Evolutionary conservation across 2,888 invertebrate genomes (phyloP).

Genomic region (Ophion slaviceki): DNA sequence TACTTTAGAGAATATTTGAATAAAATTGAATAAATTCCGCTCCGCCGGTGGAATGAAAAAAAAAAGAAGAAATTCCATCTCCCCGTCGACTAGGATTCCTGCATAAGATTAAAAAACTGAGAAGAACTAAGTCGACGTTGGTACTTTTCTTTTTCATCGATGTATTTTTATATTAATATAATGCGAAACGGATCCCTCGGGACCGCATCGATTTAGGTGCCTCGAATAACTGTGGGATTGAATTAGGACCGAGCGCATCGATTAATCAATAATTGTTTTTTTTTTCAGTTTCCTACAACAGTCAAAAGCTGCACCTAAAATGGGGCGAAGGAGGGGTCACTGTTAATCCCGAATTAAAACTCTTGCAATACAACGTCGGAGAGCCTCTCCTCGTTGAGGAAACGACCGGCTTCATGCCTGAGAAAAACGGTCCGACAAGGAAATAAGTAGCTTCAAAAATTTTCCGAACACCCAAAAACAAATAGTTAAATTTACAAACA

Average conservation of each 20-base stretch:
- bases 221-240: background rate
- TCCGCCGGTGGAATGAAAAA: slow-evolving; percentile 5
- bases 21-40: background rate
- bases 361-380: slow-evolving; percentile 92
- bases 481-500: background rate
- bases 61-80: background rate
- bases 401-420: slow-evolving; percentile 89
- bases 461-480: background rate
- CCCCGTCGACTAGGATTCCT: too few species aligned
- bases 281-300: slow-evolving; percentile 90
- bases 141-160: background rate
- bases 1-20: background rate
- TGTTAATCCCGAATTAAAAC: slow-evolving; percentile 91
- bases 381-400: slow-evolving; percentile 89
- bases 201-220: background rate
- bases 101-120: background rate
- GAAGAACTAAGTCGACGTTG: background rate
- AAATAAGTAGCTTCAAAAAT: background rate
- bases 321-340: slow-evolving; percentile 91
- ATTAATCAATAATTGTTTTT: slow-evolving; percentile 23
- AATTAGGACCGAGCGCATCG: background rate
- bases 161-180: too few species aligned
- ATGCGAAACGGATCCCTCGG: too few species aligned
- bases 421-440: slow-evolving; percentile 88
- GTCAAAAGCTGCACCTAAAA: slow-evolving; percentile 89